These are phyloP conservation scores for Athalia cordata DNA, from an alignment of 2,888 invertebrate genomes.

Conservation along the genomic window DNA sequence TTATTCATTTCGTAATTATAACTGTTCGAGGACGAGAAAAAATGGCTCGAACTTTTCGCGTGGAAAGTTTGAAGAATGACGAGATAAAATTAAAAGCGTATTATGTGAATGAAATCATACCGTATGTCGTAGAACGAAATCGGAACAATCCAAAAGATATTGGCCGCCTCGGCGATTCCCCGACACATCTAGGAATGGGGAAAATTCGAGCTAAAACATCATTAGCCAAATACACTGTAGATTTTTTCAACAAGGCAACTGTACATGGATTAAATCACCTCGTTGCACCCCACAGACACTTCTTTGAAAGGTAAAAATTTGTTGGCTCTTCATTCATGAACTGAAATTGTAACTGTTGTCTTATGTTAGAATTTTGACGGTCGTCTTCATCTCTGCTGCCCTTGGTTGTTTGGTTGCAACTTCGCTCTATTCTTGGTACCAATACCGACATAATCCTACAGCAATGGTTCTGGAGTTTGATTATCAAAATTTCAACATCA, in stretches of 20 bases:
- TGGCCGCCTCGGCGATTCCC: conserved; percentile 3
- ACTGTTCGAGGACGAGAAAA: neutral
- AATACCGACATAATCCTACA: conserved; percentile 57
- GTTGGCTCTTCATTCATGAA: too few relatives aligned
- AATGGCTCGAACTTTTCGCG: conserved; percentile 16
- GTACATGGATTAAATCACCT: conserved; percentile 64
- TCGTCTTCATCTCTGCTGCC: conserved; percentile 54
- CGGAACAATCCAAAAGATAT: conserved; percentile 11
- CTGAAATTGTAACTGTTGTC: neutral
- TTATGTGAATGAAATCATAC: conserved; percentile 24
- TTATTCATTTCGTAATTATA: neutral
- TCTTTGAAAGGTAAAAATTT: conserved; percentile 56
- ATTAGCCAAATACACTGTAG: conserved; percentile 56
- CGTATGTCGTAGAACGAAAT: conserved; percentile 11
- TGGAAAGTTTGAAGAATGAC: conserved; percentile 9
- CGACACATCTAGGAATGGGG: conserved; percentile 55
- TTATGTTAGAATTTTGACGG: conserved; percentile 53
- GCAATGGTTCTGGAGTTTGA: conserved; percentile 57
- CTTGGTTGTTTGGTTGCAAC: conserved; percentile 53
- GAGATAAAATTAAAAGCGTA: neutral
- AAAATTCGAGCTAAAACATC: conserved; percentile 55
- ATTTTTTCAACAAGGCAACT: conserved; percentile 58
- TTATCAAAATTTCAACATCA: conserved; percentile 74
- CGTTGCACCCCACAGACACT: conserved; percentile 60
- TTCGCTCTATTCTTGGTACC: conserved; percentile 59